Conservation (phyloP, 2,888 invertebrate genomes). For the Pollenia angustigena region DNA sequence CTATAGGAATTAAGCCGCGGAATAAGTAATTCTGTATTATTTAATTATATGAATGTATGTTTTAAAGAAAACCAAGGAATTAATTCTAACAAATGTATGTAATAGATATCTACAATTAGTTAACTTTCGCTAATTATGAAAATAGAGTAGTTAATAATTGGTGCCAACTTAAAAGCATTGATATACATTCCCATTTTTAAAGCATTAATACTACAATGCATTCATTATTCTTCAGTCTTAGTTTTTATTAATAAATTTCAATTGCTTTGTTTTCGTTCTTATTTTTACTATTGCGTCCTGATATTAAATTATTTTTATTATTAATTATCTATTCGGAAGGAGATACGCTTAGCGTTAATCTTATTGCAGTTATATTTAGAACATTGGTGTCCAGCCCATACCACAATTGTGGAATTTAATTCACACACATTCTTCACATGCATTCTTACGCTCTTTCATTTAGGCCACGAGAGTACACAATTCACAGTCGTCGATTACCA, state of each 20-base stretch:
- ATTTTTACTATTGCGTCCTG: slow-evolving; percentile 56
- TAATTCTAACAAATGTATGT: no score
- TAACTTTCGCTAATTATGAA: neutral
- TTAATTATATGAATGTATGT: no score
- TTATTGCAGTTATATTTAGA: slow-evolving; percentile 1
- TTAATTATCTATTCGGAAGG: slow-evolving; percentile 5
- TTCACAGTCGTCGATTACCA: no score
- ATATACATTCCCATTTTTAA: neutral
- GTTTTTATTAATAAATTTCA: neutral
- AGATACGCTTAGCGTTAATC: slow-evolving; percentile 42
- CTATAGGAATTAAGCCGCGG: no score
- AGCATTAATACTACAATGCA: neutral
- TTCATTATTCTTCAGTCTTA: neutral
- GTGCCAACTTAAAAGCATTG: slow-evolving; percentile 5
- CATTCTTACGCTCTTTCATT: no score
- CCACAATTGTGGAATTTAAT: no score
- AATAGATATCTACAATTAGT: no score
- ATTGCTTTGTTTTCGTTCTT: slow-evolving; percentile 33
- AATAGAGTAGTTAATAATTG: neutral
- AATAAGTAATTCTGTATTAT: no score
- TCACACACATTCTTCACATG: no score
- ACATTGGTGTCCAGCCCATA: no score
- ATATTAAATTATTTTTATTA: slow-evolving; percentile 31
- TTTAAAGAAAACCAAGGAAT: no score
- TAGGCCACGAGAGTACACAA: no score